phyloP scores from a whole-genome alignment of 2,113 vertebrate species.

The Nymphicus hollandicus region DNA sequence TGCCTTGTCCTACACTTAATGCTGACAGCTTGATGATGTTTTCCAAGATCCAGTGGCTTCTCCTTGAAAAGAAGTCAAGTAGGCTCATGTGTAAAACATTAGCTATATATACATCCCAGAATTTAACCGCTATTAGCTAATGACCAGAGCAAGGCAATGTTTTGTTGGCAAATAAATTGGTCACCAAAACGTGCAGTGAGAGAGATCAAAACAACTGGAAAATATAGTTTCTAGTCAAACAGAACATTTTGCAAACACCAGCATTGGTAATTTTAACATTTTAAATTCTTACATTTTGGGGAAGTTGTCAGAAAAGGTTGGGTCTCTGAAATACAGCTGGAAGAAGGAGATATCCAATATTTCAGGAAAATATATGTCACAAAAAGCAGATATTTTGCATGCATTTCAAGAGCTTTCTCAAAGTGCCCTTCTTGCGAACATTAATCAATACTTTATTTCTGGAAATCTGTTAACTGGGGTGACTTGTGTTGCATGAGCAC shows the following conservation, averaged over 20 bases:
- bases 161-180: neutral
- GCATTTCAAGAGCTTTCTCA: neutral
- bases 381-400: neutral
- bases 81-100: neutral
- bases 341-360: neutral
- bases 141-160: neutral
- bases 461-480: neutral
- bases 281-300: neutral
- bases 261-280: neutral
- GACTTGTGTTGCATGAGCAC: neutral
- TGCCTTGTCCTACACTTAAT: neutral
- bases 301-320: neutral
- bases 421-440: neutral
- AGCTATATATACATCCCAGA: neutral
- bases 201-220: neutral
- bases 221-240: neutral
- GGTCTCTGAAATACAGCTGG: neutral
- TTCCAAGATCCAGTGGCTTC: conserved; percentile 22
- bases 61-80: conserved; percentile 15
- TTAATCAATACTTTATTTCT: neutral
- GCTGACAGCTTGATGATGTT: conserved; percentile 7
- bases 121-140: neutral
- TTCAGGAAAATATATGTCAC: neutral
- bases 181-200: neutral
- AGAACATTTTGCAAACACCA: neutral